Evolutionary conservation across 37 sponge, comb jelly and placozoan genomes (phyloP).

Genomic region (Ianthella basta): DNA sequence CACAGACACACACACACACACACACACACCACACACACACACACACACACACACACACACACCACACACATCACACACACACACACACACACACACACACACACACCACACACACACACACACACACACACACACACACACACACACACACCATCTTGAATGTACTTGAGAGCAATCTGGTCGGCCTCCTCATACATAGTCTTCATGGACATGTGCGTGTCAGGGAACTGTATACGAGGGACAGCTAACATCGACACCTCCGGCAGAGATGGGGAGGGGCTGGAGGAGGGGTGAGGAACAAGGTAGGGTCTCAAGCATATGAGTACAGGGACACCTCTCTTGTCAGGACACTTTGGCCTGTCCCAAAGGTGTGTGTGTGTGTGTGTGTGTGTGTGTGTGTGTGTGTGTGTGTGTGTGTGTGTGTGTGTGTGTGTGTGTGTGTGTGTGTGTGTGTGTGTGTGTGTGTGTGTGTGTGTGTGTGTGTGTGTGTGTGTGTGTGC

Average conservation of each 20-base stretch:
- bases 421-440: too few species aligned
- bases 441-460: too few species aligned
- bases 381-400: too few species aligned
- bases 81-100: constrained; percentile 19
- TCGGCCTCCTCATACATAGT: constrained; percentile 60
- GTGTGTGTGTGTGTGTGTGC: too few species aligned
- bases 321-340: too few species aligned
- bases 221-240: constrained; percentile 13
- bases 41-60: constrained; percentile 23
- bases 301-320: too few species aligned
- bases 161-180: constrained; percentile 57
- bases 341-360: too few species aligned
- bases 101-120: constrained; percentile 31
- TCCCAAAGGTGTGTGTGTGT: too few species aligned
- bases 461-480: too few species aligned
- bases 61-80: constrained; percentile 26
- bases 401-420: too few species aligned
- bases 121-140: background rate
- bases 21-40: background rate
- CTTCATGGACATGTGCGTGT: background rate
- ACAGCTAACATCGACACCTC: constrained; percentile 26
- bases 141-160: background rate
- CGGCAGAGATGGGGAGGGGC: background rate
- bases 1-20: background rate
- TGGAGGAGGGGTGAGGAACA: too few species aligned